Evolutionary conservation across 2,888 invertebrate species (phyloP), one percentile per base, ranked within the genome.

Genomic region (Phengaris alcon): DNA sequence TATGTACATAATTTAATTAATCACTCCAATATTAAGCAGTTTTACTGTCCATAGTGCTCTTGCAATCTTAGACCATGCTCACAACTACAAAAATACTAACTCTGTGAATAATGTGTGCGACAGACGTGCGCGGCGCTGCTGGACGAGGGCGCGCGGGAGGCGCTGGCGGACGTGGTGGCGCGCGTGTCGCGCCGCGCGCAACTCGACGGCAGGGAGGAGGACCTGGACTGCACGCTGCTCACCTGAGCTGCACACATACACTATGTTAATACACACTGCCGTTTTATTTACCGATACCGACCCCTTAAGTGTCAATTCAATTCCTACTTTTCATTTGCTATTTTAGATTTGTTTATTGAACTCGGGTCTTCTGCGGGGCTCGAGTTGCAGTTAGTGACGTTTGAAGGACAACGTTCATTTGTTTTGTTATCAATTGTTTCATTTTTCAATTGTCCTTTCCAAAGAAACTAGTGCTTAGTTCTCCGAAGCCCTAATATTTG

Each of bases 191-290:
- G 96, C 78, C 98, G 98, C 90, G 94, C 95, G 57, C 96, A 96
- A 84, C 94, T 96, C 22, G 97, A 97, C 86, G 96, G 97, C 80
- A 97, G 97, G 87, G 97, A 98, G 88, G 98, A 98, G 85, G 97
- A 98, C 87, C 95, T 98, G 79, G 99, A 99, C 89, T 97, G 97
- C 87, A 98, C 98, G 76, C 93, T 98, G 86, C 94, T 97, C 90
- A 96, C 96, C 89, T 97, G 96, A 97, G 79, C 81, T 55, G 44
- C 51, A 46, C 52, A 75, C 52, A n/a, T 46, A 75, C 68, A 76
- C 59, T 78, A 78, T 81, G 80, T 80, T 78, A 77, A 78, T 59
- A 70, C 13, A 75, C 15, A 10, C 35, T 15, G 52, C 0, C 3
- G n/a, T 74, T 74, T 74, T 46, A 68, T 74, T 74, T 74, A 35